A percentile compares a stretch with the other conserved stretches of the same genome.
phyloP scores from a whole-genome alignment of 2,113 vertebrate species.

The Malurus cyaneus region DNA sequence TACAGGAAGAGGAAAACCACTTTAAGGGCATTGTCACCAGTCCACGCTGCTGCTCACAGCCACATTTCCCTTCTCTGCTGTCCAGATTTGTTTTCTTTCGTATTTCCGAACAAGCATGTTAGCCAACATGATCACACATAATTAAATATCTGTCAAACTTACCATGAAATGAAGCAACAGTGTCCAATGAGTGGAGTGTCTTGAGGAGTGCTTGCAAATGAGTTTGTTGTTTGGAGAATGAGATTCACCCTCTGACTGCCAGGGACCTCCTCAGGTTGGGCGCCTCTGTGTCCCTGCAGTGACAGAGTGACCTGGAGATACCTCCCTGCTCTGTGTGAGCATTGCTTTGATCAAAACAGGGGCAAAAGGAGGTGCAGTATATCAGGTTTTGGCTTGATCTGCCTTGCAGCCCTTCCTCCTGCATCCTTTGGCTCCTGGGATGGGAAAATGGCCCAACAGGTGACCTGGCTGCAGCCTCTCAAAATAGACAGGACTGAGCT shows the following conservation, averaged over 20 bases:
- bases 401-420: background rate
- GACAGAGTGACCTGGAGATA: background rate
- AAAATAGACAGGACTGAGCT: background rate
- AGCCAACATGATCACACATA: constrained; percentile 32
- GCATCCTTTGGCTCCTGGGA: background rate
- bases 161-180: constrained; percentile 46
- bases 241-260: background rate
- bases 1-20: background rate
- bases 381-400: background rate
- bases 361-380: background rate
- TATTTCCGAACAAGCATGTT: background rate
- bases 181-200: background rate
- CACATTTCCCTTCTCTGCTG: background rate
- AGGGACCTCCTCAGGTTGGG: background rate
- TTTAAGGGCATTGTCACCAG: background rate
- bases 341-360: background rate
- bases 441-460: background rate
- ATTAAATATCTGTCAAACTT: constrained; percentile 67
- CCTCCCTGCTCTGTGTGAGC: background rate
- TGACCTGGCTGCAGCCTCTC: background rate
- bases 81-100: background rate
- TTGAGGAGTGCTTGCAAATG: constrained; percentile 18
- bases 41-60: background rate
- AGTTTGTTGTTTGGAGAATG: background rate
- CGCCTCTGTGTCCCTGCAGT: background rate